Percentiles rank a stretch among this genome's conserved stretches.
phyloP scores from a whole-genome alignment of 2,113 vertebrate genomes.

The Oplegnathus fasciatus region DNA sequence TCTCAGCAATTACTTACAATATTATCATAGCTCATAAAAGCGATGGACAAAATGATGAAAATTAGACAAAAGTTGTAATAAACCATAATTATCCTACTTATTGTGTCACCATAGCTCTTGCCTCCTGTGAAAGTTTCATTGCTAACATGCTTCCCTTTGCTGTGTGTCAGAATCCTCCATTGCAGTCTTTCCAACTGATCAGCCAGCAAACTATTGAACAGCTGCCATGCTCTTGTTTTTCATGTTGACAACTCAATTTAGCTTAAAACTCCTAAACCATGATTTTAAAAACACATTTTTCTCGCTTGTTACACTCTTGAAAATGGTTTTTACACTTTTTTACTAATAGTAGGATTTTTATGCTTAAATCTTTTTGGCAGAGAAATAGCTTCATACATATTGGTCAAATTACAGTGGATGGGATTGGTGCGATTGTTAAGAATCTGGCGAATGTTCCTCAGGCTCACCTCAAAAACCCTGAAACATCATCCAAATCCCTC shows the following conservation, averaged over 20 bases:
- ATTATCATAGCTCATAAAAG: too few relatives aligned
- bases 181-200: too few relatives aligned
- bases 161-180: too few relatives aligned
- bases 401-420: constrained; percentile 26
- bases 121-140: too few relatives aligned
- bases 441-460: constrained; percentile 19
- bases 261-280: not conserved
- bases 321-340: not conserved
- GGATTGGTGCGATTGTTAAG: constrained; percentile 9
- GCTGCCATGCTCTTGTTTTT: not conserved
- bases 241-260: not conserved
- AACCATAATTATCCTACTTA: too few relatives aligned
- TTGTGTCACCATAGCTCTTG: too few relatives aligned
- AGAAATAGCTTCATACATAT: not conserved
- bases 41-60: too few relatives aligned
- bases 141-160: too few relatives aligned
- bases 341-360: not conserved
- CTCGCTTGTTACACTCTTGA: not conserved
- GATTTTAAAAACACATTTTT: not conserved
- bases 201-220: too few relatives aligned
- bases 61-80: too few relatives aligned
- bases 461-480: constrained; percentile 35
- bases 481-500: constrained; percentile 18
- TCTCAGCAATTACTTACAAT: too few relatives aligned
- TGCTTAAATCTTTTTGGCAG: constrained; percentile 7